A percentile compares a stretch with the other conserved stretches of the same genome.
These are phyloP conservation scores for Drosophila takahashii DNA, from an alignment of 1,140 invertebrate species.

Conservation along the genomic window DNA sequence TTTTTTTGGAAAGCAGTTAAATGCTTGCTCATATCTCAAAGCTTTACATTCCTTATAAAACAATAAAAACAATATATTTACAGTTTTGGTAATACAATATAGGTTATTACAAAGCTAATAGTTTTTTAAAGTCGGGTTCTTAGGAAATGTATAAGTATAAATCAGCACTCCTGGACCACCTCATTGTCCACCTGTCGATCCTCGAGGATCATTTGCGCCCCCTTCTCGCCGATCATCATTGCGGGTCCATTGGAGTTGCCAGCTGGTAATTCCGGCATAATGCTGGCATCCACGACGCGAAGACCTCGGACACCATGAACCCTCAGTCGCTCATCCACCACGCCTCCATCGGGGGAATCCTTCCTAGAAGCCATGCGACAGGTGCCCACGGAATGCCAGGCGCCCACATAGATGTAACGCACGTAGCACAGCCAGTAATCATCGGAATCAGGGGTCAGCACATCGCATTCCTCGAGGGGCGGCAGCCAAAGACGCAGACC, in stretches of 20 bases:
- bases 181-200: conserved; percentile 58
- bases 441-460: conserved; percentile 84
- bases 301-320: conserved; percentile 88
- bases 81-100: too few species aligned
- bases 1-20: too few species aligned
- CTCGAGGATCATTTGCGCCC: conserved; percentile 88
- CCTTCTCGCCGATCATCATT: conserved; percentile 92
- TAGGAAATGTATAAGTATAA: not conserved
- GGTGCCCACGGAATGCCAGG: conserved; percentile 90
- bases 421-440: conserved; percentile 89
- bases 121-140: too few species aligned
- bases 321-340: conserved; percentile 88
- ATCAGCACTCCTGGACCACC: conserved; percentile 11
- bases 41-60: not conserved
- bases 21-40: too few species aligned
- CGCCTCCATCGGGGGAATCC: conserved; percentile 86
- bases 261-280: conserved; percentile 90
- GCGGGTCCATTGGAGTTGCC: conserved; percentile 91
- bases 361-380: conserved; percentile 89
- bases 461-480: conserved; percentile 83
- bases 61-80: not conserved
- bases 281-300: conserved; percentile 91
- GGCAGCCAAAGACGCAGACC: conserved; percentile 84
- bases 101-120: too few species aligned
- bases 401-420: conserved; percentile 86